Evolutionary conservation across 2,797 vertebrate species (phyloP).

Genomic region (Brotula barbata): DNA sequence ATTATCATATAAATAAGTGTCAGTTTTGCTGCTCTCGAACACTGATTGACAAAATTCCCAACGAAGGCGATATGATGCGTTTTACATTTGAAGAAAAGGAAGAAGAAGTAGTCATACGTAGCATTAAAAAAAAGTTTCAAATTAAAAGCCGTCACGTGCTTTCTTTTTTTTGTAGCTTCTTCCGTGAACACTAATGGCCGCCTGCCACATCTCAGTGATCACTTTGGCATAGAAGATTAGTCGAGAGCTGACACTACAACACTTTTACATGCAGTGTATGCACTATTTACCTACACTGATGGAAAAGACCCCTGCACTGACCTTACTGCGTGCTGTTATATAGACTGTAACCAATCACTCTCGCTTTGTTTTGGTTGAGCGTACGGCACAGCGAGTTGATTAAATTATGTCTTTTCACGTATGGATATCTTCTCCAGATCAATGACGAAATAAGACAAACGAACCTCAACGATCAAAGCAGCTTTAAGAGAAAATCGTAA

Average conservation of each 20-base stretch:
- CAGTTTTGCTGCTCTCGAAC: conserved; percentile 17
- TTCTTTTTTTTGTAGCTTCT: too few species aligned
- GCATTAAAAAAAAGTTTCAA: too few species aligned
- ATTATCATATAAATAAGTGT: conserved; percentile 61
- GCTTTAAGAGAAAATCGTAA: too few species aligned
- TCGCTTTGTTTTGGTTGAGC: conserved; percentile 2
- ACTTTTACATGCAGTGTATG: background rate
- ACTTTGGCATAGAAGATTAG: background rate
- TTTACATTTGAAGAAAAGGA: background rate
- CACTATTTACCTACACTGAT: background rate
- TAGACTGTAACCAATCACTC: background rate
- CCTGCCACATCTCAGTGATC: background rate
- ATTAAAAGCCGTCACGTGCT: too few species aligned
- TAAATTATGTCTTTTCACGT: conserved; percentile 24
- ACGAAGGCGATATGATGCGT: background rate
- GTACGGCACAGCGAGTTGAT: background rate
- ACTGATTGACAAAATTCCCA: conserved; percentile 3
- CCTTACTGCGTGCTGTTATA: background rate
- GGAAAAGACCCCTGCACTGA: background rate
- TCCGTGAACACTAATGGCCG: background rate
- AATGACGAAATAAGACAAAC: too few species aligned
- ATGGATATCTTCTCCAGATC: conserved; percentile 10
- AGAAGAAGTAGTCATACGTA: too few species aligned
- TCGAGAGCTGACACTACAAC: background rate
- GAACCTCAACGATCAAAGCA: too few species aligned